Percentiles rank a stretch among this genome's conserved stretches.
Conservation (phyloP, 2,113 vertebrate species). For the Apeltes quadracus region DNA sequence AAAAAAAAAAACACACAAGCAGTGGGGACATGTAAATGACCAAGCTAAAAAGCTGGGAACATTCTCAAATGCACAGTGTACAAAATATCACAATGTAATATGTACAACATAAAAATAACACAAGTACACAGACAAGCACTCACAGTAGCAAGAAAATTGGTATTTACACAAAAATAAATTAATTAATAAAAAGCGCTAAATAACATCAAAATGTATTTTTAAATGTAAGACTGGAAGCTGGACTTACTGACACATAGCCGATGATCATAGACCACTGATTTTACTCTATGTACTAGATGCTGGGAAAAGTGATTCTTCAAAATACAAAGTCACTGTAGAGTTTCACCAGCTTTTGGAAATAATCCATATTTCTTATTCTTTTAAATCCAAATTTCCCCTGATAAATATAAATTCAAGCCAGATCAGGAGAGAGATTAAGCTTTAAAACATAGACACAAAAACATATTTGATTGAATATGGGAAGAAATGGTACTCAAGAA, state of each 20-base stretch:
- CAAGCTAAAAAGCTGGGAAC: constrained; percentile 63
- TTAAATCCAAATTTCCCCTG: constrained; percentile 21
- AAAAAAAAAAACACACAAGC: constrained; percentile 39
- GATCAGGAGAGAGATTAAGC: constrained; percentile 26
- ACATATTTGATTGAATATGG: constrained; percentile 31
- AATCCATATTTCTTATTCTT: constrained; percentile 26
- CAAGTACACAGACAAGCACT: constrained; percentile 66
- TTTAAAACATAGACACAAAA: constrained; percentile 22
- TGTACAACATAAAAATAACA: constrained; percentile 74
- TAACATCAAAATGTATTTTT: constrained; percentile 54
- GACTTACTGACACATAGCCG: constrained; percentile 37
- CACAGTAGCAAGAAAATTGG: constrained; percentile 46
- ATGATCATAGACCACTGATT: constrained; percentile 12
- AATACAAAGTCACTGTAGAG: constrained; percentile 36
- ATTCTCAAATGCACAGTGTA: constrained; percentile 74
- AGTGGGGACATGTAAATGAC: constrained; percentile 47
- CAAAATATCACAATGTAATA: constrained; percentile 79
- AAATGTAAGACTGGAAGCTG: constrained; percentile 51
- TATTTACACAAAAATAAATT: constrained; percentile 71
- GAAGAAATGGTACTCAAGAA: constrained; percentile 11
- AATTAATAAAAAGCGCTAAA: constrained; percentile 61
- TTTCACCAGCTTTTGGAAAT: constrained; percentile 29
- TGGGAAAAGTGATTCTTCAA: constrained; percentile 40
- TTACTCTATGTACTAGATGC: constrained; percentile 36
- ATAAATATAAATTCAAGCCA: constrained; percentile 65